These are phyloP conservation scores for Alouatta palliata DNA, from an alignment of 2,113 vertebrate genomes.

Conservation along the genomic window DNA sequence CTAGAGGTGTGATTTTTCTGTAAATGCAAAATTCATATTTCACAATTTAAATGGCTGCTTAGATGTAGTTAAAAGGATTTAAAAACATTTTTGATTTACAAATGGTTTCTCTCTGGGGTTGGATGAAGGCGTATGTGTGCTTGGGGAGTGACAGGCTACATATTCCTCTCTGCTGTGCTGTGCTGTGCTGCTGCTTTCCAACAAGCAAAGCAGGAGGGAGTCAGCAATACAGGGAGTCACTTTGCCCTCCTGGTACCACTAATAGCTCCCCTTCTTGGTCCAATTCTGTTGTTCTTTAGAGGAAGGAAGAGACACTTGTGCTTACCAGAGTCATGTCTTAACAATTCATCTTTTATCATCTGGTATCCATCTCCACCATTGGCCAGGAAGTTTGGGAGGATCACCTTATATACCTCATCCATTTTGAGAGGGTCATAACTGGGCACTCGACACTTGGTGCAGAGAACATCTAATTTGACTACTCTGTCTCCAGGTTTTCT, in stretches of 20 bases:
- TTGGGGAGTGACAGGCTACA: not conserved
- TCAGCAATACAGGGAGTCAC: not conserved
- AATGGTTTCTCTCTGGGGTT: not conserved
- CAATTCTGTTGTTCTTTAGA: not conserved
- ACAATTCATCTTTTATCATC: conserved; percentile 87
- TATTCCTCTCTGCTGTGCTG: not conserved
- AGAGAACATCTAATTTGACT: conserved; percentile 86
- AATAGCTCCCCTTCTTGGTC: not conserved
- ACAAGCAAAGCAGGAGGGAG: not conserved
- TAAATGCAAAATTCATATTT: not conserved
- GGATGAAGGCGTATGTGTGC: not conserved
- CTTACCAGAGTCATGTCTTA: conserved; percentile 93
- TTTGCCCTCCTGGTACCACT: not conserved
- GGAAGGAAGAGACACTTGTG: not conserved
- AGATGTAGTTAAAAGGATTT: not conserved
- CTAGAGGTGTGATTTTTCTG: not conserved
- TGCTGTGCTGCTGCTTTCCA: not conserved
- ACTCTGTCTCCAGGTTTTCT: conserved; percentile 83
- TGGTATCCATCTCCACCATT: conserved; percentile 90
- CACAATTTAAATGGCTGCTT: not conserved
- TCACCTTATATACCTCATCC: conserved; percentile 86
- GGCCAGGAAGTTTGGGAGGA: conserved; percentile 88
- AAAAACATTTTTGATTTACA: not conserved
- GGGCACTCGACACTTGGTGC: conserved; percentile 91
- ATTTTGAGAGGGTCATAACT: conserved; percentile 85